Evolutionary conservation across 2,888 invertebrate genomes (phyloP).

Genomic region (Epiblema foenella): DNA sequence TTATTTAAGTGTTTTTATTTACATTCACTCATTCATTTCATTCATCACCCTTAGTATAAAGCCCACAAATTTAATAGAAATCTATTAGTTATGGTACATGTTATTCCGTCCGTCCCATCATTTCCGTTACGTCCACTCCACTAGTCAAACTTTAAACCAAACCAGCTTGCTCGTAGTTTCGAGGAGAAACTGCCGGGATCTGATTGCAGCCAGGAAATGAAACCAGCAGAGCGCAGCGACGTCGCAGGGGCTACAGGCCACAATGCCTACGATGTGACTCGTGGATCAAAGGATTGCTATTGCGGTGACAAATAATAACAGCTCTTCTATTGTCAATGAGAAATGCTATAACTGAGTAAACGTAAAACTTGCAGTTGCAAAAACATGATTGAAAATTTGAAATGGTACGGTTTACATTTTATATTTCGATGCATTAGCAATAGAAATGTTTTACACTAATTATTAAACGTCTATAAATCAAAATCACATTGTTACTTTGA

Average conservation of each 20-base stretch:
- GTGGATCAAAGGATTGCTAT: conserved; percentile 13
- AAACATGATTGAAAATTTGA: no score
- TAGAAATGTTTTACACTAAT: no score
- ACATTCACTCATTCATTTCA: no score
- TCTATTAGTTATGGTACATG: no score
- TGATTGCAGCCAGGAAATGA: conserved; percentile 50
- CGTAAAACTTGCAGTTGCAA: background rate
- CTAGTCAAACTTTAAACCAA: conserved; percentile 24
- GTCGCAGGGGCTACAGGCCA: conserved; percentile 49
- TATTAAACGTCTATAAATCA: no score
- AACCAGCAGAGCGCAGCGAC: conserved; percentile 50
- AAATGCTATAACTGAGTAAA: background rate
- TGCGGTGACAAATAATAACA: conserved; percentile 1
- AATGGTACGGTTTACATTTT: no score
- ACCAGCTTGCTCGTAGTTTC: conserved; percentile 16
- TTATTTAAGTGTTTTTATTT: no score
- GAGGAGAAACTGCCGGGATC: conserved; percentile 39
- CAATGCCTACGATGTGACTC: conserved; percentile 6
- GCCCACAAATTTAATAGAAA: background rate
- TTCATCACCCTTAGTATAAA: no score
- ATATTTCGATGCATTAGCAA: no score
- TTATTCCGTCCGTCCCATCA: background rate
- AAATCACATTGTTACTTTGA: no score
- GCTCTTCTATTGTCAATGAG: background rate
- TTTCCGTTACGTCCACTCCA: conserved; percentile 8